Base-by-base conservation (phyloP, 2,113 vertebrate genomes). In the Petaurus breviceps region DNA sequence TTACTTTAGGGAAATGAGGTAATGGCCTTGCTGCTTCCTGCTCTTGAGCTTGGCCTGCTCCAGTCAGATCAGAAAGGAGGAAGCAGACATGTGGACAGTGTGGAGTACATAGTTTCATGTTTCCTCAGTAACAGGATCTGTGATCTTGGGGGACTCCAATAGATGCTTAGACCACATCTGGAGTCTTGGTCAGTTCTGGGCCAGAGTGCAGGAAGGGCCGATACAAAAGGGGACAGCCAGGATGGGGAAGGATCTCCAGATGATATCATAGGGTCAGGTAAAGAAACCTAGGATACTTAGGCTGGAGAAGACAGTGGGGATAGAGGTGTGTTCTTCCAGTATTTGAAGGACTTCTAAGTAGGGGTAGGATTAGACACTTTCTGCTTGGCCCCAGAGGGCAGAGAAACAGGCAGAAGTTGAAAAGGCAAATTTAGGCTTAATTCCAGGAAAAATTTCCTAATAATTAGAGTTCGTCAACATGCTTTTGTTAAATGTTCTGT, bases 391-490 rank as follows among this genome's bases (percentile, higher is more conserved):
- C 1, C 68, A 84, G 68, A 77, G 14, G 31, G 7, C 61, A 77
- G 31, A 84, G n/a, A 84, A 84, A 43, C 19, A 43, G n/a, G 16
- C 0, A 22, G 68, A 22, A 43, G 6, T 43, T 22, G 37, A 84
- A 84, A 77, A 77, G 61, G 37, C 12, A 77, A 22, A 8, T 84
- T 84, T 84, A 43, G 68, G 37, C 16, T 43, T 22, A 84, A 22
- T 84, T 84, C 19, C 68, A 84, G 37, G 68, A 84, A 84, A 68
- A 84, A 43, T 43, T 37, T 61, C 57, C 57, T 68, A 37, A 37
- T 68, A 68, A 68, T 43, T 84, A 43, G 68, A 84, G n/a, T 97
- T 97, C 97, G 95, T 96, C 43, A 95, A 52, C n/a, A 31, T 8
- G 49, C 37, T 37, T 1, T n/a, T 93, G 93, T 94, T 77, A 53